Base-by-base conservation (phyloP, 2,888 invertebrate genomes). In the Heliconius erato region DNA sequence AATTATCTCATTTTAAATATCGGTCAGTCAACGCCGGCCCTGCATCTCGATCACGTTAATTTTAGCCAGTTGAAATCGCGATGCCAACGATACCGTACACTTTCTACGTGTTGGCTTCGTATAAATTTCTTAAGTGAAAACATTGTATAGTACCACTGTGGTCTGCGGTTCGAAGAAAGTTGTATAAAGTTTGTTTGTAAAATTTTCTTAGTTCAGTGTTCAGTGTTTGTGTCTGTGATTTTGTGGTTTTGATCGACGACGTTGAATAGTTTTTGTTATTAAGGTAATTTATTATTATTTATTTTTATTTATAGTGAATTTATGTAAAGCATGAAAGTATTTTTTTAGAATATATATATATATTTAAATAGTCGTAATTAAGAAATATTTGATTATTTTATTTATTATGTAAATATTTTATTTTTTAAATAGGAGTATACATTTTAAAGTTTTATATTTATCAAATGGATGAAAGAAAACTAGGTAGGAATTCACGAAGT, bases 11-110 rank as follows among this genome's bases (percentile, higher is more conserved):
- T 81, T 83, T 82, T 74, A 82, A 83, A 86, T 85, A 83, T 85
- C 81, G 82, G 84, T 86, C 83, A 85, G 83, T 84, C 81, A 79
- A 67, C 80, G 71, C 80, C 85, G 86, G 81, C 86, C 86, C 87
- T 78, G 85, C 86, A 82, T 89, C 90, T 86, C 90, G 89, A 89
- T 90, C 93, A 91, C 88, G 90, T 92, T 94, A 95, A 94, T 90
- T 92, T 94, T 95, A 95, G 94, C 94, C 95, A 96, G 95, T 95
- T 89, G 90, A 92, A 93, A 93, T 91, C 94, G 92, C 92, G 95
- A 92, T 92, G 93, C 92, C 93, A 91, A 89, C 91, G 90, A 85
- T 84, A 85, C 82, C 83, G 84, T 85, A 85, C 86, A 80, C 80
- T 74, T 82, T 82, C 76, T 80, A 79, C 81, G 77, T 49, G 76